Evolutionary conservation across 2,113 vertebrate genomes (phyloP), one percentile per base, ranked within the genome.

Genomic region (rabbit (Oryctolagus cuniculus)): DNA sequence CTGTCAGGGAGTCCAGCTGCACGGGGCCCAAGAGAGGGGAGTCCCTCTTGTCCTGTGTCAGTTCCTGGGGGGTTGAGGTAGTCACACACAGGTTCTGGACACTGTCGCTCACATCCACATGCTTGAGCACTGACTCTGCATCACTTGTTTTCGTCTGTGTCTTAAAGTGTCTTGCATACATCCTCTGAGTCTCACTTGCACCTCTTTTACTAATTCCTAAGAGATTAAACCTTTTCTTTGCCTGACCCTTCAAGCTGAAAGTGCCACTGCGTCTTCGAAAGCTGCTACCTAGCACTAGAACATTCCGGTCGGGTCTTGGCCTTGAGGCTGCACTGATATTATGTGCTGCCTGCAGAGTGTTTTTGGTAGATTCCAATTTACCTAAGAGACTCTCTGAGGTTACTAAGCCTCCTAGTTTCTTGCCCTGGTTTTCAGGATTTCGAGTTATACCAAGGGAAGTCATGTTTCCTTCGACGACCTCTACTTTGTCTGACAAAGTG

Each of bases 191-290:
- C 88, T 98, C 97, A 88, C 34, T 93, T 64, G 94, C 92, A 72
- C 93, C 95, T 96, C 96, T 98, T 95, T 98, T 98, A 92, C n/a
- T 96, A 36, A 94, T 92, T 74, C 97, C 96, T 75, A 98, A 87
- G 36, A 98, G 86, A 38, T 0, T 96, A 75, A 98, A 98, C 80
- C 98, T 98, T 97, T 96, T 98, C 97, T 98, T 98, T 66, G 98
- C 93, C 79, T 98, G 98, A 19, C 96, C 97, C 93, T 98, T 98
- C 85, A 98, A 89, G 86, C 85, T 80, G 69, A 98, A 98, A 80
- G 97, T 94, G 38, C 95, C 94, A 27, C 93, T 94, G 24, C 95
- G 93, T 36, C 97, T 95, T 22, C 97, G 98, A 93, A 98, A 97
- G 63, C 95, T 92, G 84, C 66, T 90, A 22, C 95, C 97, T 95